These are phyloP conservation scores for Oenanthe oenanthe DNA, from an alignment of 2,113 vertebrate species.

Conservation along the genomic window DNA sequence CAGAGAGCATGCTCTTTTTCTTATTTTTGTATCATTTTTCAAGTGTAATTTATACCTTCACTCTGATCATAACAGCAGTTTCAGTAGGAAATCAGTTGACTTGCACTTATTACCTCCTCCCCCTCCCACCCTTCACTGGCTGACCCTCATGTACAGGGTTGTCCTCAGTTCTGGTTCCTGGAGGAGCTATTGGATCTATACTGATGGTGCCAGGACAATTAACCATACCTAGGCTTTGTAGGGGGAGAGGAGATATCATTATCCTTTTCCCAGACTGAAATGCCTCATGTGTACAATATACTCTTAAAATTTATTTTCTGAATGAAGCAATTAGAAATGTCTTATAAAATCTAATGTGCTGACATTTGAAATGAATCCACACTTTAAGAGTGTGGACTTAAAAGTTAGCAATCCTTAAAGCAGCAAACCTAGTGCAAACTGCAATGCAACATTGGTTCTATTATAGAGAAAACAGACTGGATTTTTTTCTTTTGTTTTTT, in stretches of 20 bases:
- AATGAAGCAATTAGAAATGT: not conserved
- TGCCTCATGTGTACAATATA: not conserved
- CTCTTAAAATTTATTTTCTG: not conserved
- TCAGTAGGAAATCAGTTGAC: conserved; percentile 15
- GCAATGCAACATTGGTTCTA: conserved; percentile 39
- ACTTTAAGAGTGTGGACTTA: not conserved
- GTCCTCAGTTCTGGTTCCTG: conserved; percentile 21
- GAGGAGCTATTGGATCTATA: not conserved
- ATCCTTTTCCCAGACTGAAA: conserved; percentile 6
- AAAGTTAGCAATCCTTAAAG: not conserved
- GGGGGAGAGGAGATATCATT: not conserved
- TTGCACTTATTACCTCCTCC: conserved; percentile 14
- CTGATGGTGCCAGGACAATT: not conserved
- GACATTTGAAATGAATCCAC: not conserved
- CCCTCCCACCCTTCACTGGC: not conserved
- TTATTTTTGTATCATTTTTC: conserved; percentile 84
- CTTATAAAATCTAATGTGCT: not conserved
- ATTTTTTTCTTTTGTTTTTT: not conserved
- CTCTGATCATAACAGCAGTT: conserved; percentile 55
- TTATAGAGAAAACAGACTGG: conserved; percentile 9
- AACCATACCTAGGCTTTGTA: not conserved
- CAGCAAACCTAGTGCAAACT: conserved; percentile 49
- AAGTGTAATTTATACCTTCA: conserved; percentile 77
- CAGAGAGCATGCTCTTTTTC: conserved; percentile 77
- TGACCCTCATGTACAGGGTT: not conserved